Percentiles rank a stretch among this genome's conserved stretches.
Evolutionary conservation across 2,113 vertebrate genomes (phyloP).

Genomic region (Indri indri): DNA sequence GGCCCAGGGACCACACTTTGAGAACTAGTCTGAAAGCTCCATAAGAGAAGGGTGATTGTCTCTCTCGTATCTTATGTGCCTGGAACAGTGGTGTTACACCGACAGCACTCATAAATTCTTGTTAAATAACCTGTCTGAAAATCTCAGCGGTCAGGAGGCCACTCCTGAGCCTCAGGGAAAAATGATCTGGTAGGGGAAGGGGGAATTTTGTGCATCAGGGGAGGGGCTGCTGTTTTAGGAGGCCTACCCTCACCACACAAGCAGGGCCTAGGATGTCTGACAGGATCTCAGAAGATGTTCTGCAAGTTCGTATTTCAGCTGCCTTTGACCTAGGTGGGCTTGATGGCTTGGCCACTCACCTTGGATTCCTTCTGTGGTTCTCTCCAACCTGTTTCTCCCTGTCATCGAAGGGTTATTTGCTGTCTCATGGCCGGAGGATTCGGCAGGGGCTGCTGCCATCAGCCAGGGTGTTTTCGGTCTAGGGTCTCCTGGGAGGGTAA

Average conservation of each 20-base stretch:
- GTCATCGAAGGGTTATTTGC: neutral
- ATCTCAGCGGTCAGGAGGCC: neutral
- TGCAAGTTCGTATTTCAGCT: neutral
- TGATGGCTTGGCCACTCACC: neutral
- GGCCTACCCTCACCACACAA: fast-evolving
- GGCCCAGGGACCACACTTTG: neutral
- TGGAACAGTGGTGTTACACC: fast-evolving
- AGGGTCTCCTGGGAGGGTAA: neutral
- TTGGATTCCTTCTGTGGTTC: neutral
- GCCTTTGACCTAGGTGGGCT: neutral
- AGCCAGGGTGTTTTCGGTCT: neutral
- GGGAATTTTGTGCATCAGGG: neutral
- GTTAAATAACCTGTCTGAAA: neutral
- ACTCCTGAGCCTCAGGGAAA: neutral
- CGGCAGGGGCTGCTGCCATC: neutral
- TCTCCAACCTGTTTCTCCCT: neutral
- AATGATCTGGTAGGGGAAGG: neutral
- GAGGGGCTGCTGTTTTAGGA: neutral
- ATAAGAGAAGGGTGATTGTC: fast-evolving
- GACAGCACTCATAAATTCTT: neutral
- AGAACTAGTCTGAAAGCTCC: neutral
- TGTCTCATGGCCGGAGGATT: neutral
- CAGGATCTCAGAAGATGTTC: neutral
- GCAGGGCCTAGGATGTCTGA: neutral
- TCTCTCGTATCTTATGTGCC: neutral